Percentiles rank a stretch among this genome's conserved stretches.
phyloP scores from a whole-genome alignment of 1,140 invertebrate genomes.

The Pseudomyrmex flavicornis region DNA sequence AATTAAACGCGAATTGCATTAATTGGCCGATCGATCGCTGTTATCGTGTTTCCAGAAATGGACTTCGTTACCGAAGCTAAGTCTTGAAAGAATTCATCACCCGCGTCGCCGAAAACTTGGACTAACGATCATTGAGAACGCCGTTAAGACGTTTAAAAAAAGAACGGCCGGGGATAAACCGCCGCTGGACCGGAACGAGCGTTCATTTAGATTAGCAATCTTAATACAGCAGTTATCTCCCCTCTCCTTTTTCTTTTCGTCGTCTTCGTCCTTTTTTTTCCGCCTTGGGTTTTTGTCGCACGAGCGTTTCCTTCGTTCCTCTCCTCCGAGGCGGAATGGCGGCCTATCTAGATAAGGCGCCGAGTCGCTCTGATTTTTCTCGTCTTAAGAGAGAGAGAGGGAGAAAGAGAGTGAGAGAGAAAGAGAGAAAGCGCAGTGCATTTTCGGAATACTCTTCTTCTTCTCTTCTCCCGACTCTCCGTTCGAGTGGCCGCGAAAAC shows the following conservation, averaged over 20 bases:
- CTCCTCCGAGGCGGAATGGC: constrained; percentile 61
- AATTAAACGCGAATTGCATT: constrained; percentile 68
- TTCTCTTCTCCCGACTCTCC: background rate
- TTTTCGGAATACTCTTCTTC: constrained; percentile 24
- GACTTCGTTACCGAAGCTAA: background rate
- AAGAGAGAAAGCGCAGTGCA: constrained; percentile 9
- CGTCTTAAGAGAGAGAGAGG: constrained; percentile 55
- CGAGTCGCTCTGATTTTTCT: constrained; percentile 66
- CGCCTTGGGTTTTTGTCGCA: constrained; percentile 65
- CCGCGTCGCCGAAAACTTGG: constrained; percentile 27
- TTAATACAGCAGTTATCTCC: constrained; percentile 74
- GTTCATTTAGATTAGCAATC: constrained; percentile 76
- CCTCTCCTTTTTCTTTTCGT: constrained; percentile 37
- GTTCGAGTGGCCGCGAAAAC: background rate
- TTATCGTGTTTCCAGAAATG: constrained; percentile 6
- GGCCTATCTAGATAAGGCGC: constrained; percentile 71
- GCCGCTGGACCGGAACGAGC: constrained; percentile 71
- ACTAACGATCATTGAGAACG: constrained; percentile 56
- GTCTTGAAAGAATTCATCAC: background rate
- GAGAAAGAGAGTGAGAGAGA: no score
- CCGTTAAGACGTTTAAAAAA: constrained; percentile 68
- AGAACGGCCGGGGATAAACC: constrained; percentile 62
- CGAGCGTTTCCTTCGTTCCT: constrained; percentile 56
- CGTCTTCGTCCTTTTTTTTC: constrained; percentile 37
- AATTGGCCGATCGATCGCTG: constrained; percentile 51